Percentiles rank a stretch among this genome's conserved stretches.
phyloP scores from a whole-genome alignment of 2,888 invertebrate genomes.

The Drosophila colorata region DNA sequence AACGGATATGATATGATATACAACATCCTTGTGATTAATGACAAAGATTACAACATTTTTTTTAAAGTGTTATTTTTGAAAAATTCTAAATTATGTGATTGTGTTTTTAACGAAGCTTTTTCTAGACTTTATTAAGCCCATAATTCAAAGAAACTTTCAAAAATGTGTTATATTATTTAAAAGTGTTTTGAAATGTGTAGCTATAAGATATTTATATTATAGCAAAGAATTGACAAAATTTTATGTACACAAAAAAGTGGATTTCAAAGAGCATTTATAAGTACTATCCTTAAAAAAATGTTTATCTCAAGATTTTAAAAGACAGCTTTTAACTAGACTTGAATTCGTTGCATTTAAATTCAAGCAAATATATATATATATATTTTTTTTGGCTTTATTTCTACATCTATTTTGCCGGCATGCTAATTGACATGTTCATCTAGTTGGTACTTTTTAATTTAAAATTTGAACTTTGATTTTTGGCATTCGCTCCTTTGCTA shows the following conservation, averaged over 20 bases:
- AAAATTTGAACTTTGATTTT: slow-evolving; percentile 14
- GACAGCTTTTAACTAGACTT: not conserved
- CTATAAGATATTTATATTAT: not conserved
- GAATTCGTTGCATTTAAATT: not conserved
- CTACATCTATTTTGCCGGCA: slow-evolving; percentile 11
- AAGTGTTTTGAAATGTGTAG: not conserved
- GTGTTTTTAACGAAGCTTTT: too few species aligned
- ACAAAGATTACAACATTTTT: slow-evolving; percentile 11
- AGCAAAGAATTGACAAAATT: too few species aligned
- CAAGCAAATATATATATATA: not conserved
- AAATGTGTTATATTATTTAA: not conserved
- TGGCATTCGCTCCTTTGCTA: not conserved
- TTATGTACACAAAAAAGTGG: not conserved
- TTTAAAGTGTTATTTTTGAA: slow-evolving; percentile 4
- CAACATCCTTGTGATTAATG: slow-evolving; percentile 1
- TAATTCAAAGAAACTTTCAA: not conserved
- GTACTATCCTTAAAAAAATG: not conserved
- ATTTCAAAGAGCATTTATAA: too few species aligned
- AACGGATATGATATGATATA: too few species aligned
- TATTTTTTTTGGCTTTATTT: not conserved
- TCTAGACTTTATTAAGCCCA: not conserved
- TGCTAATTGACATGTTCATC: slow-evolving; percentile 33
- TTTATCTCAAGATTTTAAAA: not conserved
- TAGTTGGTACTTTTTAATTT: slow-evolving; percentile 1
- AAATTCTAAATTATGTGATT: not conserved